Base-by-base conservation (phyloP, 2,888 invertebrate species). In the Osedax frankpressi region DNA sequence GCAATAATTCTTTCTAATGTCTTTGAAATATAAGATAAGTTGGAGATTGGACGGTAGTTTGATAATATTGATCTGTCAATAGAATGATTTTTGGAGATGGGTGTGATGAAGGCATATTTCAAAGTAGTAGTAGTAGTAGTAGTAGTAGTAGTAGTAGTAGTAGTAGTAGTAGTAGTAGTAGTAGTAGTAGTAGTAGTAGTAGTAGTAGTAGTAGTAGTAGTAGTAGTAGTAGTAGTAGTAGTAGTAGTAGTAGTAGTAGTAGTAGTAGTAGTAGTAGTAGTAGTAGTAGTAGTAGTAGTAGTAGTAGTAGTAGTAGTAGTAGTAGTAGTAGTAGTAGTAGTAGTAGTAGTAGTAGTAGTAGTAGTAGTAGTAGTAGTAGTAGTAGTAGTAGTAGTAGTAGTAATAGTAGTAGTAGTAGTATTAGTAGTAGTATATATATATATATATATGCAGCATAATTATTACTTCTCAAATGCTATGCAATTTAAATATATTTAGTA, bases 121-220 rank as follows among this genome's bases (percentile, higher is more conserved):
- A 44, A 44, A 44, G 44, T 44, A 44, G 44, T 44, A 44, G 44
- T 44, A 44, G 44, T 44, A 44, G 44, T 44, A 44, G 44, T 44
- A 44, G 44, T 44, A 44, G 44, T 44, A 44, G 44, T 44, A 44
- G 44, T 44, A 44, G 44, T 65, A 65, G 26, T 65, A 25, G 3
- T 65, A 65, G 24, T 25, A 65, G 24, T 25, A 24, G 65, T 65
- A 65, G 65, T 65, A 65, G 65, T 65, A 65, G 65, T 65, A 65
- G 65, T 24, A 65, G 65, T 65, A 65, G 65, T 65, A 65, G 65
- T 65, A 65, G 65, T 65, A 65, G 65, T 65, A 65, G 65, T 65
- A 65, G 65, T 65, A 65, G 65, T 65, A 65, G 65, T 65, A 65
- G 65, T 65, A 65, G 65, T 65, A 65, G 65, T 65, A 65, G 65